These are phyloP conservation scores for Ispidina picta DNA, from an alignment of 2,797 vertebrate species.

Conservation along the genomic window DNA sequence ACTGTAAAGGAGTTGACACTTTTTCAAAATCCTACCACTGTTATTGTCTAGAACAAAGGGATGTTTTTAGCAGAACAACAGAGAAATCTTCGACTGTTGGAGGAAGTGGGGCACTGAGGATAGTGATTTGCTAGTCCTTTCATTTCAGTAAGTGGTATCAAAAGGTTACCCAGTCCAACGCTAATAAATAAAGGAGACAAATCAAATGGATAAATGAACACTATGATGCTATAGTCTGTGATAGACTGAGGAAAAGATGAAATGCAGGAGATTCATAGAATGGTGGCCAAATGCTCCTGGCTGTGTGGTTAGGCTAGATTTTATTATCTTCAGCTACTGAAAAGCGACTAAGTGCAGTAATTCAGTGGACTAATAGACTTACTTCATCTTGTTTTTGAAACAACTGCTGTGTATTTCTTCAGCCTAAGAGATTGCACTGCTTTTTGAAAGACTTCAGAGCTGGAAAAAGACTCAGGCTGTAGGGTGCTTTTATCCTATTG, in stretches of 20 bases:
- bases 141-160: background rate
- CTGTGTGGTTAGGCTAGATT: background rate
- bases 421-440: background rate
- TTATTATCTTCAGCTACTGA: background rate
- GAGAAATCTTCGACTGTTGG: background rate
- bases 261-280: background rate
- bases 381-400: conserved; percentile 8
- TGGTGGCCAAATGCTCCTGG: background rate
- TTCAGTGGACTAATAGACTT: background rate
- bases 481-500: background rate
- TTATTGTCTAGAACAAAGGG: background rate
- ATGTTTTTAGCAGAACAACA: background rate
- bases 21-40: background rate
- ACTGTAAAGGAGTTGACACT: background rate
- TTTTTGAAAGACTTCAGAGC: conserved; percentile 17
- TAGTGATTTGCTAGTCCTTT: background rate
- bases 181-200: background rate
- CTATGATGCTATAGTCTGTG: background rate
- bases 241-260: background rate
- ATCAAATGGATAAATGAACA: background rate
- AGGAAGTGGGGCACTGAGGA: background rate
- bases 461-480: background rate
- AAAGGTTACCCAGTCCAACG: background rate
- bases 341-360: background rate
- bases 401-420: conserved; percentile 24